Evolutionary conservation across 2,113 vertebrate species (phyloP), one percentile per base, ranked within the genome.

Genomic region (Pyrgilauda ruficollis): DNA sequence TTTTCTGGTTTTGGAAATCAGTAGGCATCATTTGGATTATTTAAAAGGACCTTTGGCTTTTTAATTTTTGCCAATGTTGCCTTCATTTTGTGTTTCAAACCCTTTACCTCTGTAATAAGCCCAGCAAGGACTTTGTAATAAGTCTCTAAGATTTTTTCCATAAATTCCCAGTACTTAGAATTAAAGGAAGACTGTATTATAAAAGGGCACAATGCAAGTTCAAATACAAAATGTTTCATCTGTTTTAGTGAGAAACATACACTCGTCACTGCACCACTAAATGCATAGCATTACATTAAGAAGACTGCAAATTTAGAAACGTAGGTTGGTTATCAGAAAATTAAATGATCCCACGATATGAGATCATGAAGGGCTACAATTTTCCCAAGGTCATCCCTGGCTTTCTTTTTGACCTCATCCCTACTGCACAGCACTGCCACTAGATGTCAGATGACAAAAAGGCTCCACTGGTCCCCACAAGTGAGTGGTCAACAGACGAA

Each of bases 361-460:
- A 23, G 15, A 33, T 49, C 31, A 12, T 39, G 41, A 52, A 85
- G 4, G 6, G 18, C 11, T 62, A 53, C n/a, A 11, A 28, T 77
- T 67, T 87, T 73, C n/a, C 24, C 6, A 3, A 4, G 1, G 10
- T 22, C 14, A 24, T 27, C 43, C 22, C 28, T 1, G 1, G 18
- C 30, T 67, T 31, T 24, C 5, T 22, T 63, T 75, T 67, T 39
- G 15, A 9, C 17, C 23, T 59, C 0, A 1, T 35, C 69, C 9
- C 49, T 73, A 6, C 41, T 83, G 77, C 84, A 77, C 28, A 87
- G 20, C 0, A 2, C 8, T 66, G 67, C 89, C 93, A 6, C 89
- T 89, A 96, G 95, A 76, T 96, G 95, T 87, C 95, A 94, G 63
- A n/a, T 43, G 24, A 39, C 12, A 69, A 87, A 94, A 70, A 26